Conservation (phyloP, 1,140 invertebrate species). For the Aphidius gifuensis region DNA sequence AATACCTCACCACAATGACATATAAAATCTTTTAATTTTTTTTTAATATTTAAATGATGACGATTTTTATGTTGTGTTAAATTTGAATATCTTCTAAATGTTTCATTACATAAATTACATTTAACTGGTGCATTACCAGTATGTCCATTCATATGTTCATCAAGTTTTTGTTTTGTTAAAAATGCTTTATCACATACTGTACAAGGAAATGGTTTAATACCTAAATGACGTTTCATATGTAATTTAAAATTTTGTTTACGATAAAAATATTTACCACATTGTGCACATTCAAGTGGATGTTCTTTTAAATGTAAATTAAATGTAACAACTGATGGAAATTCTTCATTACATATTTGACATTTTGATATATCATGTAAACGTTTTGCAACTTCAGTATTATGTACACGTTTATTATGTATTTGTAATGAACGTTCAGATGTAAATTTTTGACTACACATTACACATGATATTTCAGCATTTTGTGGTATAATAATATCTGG, state of each 20-base stretch:
- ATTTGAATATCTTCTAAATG: constrained; percentile 81
- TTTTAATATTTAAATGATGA: constrained; percentile 65
- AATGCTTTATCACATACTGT: constrained; percentile 79
- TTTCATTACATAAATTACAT: constrained; percentile 76
- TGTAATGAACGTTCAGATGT: constrained; percentile 53
- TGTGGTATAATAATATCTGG: constrained; percentile 38
- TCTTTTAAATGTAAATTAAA: constrained; percentile 71
- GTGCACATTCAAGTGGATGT: constrained; percentile 75
- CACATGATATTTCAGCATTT: constrained; percentile 41
- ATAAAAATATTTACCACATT: constrained; percentile 76
- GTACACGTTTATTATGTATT: constrained; percentile 57
- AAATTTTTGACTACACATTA: constrained; percentile 47
- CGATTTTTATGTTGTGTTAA: constrained; percentile 78
- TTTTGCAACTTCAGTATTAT: constrained; percentile 42
- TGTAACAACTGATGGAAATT: constrained; percentile 59
- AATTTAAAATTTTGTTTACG: constrained; percentile 69
- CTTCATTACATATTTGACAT: constrained; percentile 61
- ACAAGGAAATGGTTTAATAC: constrained; percentile 74
- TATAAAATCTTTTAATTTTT: constrained; percentile 72
- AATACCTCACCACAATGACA: constrained; percentile 79
- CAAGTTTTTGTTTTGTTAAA: constrained; percentile 72
- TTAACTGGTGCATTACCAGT: constrained; percentile 78
- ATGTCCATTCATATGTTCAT: constrained; percentile 78
- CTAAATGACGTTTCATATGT: constrained; percentile 75
- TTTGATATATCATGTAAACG: constrained; percentile 50